These are phyloP conservation scores for Drosophila mettleri DNA, from an alignment of 2,888 invertebrate species.

Conservation along the genomic window DNA sequence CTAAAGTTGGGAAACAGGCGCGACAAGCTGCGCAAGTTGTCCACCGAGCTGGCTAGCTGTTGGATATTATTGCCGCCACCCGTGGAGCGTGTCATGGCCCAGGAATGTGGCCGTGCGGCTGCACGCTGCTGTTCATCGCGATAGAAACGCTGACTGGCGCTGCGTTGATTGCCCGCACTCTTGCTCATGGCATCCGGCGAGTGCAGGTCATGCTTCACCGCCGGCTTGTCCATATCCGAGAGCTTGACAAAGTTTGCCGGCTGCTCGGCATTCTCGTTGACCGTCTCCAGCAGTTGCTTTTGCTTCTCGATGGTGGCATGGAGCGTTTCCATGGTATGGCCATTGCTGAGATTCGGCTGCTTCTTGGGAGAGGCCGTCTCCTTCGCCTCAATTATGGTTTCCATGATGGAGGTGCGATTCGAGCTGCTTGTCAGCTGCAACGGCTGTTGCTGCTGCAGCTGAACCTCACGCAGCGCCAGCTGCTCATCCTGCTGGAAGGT, in stretches of 20 bases:
- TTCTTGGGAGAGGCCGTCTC: slow-evolving; percentile 85
- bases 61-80: slow-evolving; percentile 84
- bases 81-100: slow-evolving; percentile 88
- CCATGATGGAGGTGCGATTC: slow-evolving; percentile 83
- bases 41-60: slow-evolving; percentile 87
- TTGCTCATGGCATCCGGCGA: slow-evolving; percentile 83
- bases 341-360: slow-evolving; percentile 54
- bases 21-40: slow-evolving; percentile 87
- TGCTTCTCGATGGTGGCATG: slow-evolving; percentile 84
- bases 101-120: slow-evolving; percentile 86
- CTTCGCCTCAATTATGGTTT: slow-evolving; percentile 85
- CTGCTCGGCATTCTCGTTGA: slow-evolving; percentile 82
- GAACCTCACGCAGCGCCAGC: slow-evolving; percentile 70
- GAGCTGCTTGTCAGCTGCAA: slow-evolving; percentile 73
- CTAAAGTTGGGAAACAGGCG: slow-evolving; percentile 88
- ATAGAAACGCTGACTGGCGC: slow-evolving; percentile 80
- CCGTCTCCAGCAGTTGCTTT: slow-evolving; percentile 84
- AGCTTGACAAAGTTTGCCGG: slow-evolving; percentile 88
- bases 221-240: slow-evolving; percentile 91
- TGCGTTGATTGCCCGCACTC: slow-evolving; percentile 83
- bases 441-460: slow-evolving; percentile 49
- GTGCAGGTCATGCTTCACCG: slow-evolving; percentile 85
- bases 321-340: slow-evolving; percentile 82
- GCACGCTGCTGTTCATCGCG: slow-evolving; percentile 76
- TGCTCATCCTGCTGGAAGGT: slow-evolving; percentile 85